Conservation (phyloP, 2,113 vertebrate genomes). For the Zosterops lateralis region DNA sequence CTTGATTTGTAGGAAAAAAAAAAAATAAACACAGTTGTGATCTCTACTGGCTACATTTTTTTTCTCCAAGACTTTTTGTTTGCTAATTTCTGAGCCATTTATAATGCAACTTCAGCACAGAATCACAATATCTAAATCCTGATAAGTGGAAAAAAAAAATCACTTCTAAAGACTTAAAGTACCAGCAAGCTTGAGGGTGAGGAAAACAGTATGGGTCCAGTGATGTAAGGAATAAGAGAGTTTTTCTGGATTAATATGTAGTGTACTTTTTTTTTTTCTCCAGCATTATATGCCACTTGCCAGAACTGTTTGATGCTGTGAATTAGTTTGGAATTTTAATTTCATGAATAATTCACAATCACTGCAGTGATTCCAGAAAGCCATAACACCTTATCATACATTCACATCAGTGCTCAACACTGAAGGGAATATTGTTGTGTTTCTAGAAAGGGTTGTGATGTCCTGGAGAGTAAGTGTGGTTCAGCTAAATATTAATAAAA, state of each 20-base stretch:
- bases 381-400: slow-evolving; percentile 20
- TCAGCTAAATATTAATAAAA: neutral
- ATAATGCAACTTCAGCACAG: neutral
- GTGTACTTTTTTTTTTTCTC: neutral
- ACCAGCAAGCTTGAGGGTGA: neutral
- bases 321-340: slow-evolving; percentile 47
- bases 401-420: neutral
- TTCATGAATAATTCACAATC: slow-evolving; percentile 56
- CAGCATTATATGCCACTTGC: neutral
- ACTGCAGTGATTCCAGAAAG: slow-evolving; percentile 33
- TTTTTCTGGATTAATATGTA: neutral
- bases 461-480: neutral
- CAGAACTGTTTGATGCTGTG: slow-evolving; percentile 24
- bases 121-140: neutral
- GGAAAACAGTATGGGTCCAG: neutral
- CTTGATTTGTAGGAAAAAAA: neutral
- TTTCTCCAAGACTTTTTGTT: neutral
- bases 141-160: neutral
- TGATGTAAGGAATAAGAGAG: neutral
- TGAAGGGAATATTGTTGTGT: neutral
- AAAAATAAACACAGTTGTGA: neutral
- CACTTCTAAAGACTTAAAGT: neutral
- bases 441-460: slow-evolving; percentile 33
- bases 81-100: neutral
- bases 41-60: neutral